Percentiles rank a stretch among this genome's conserved stretches.
phyloP scores from a whole-genome alignment of 2,797 vertebrate species.

The Xiphorhynchus erythropygius region DNA sequence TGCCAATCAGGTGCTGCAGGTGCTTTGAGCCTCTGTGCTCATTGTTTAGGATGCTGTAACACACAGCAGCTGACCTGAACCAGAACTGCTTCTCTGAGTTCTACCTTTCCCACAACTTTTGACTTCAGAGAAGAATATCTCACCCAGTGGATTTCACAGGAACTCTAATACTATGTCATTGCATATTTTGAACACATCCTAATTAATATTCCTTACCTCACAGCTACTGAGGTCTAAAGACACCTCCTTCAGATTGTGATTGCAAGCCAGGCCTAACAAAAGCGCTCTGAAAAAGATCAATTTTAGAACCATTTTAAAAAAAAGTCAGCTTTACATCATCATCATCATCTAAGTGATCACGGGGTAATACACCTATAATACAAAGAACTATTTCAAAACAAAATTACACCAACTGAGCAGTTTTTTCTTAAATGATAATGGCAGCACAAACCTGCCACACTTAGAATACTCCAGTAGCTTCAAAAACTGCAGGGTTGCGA shows the following conservation, averaged over 20 bases:
- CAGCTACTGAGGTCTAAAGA: conserved; percentile 95
- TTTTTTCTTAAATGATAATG: neutral
- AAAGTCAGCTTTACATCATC: neutral
- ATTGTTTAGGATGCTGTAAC: neutral
- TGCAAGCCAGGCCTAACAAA: conserved; percentile 92
- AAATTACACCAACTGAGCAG: neutral
- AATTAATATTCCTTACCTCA: conserved; percentile 84
- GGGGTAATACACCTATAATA: neutral
- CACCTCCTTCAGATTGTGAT: conserved; percentile 89
- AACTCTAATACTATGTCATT: neutral
- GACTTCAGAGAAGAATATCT: neutral
- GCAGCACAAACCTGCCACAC: neutral
- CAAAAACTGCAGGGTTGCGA: neutral
- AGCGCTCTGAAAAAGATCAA: conserved; percentile 84
- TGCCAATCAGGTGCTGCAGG: neutral
- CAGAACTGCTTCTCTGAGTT: neutral
- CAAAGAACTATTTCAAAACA: neutral
- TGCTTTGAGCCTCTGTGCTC: neutral
- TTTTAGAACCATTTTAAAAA: neutral
- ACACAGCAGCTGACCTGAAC: neutral
- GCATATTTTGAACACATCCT: conserved; percentile 9
- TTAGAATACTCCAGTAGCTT: neutral
- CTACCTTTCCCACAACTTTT: neutral
- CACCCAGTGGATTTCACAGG: neutral
- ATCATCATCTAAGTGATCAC: neutral